Conservation (phyloP, 2,888 invertebrate genomes). For the Himalopsyche anomala region DNA sequence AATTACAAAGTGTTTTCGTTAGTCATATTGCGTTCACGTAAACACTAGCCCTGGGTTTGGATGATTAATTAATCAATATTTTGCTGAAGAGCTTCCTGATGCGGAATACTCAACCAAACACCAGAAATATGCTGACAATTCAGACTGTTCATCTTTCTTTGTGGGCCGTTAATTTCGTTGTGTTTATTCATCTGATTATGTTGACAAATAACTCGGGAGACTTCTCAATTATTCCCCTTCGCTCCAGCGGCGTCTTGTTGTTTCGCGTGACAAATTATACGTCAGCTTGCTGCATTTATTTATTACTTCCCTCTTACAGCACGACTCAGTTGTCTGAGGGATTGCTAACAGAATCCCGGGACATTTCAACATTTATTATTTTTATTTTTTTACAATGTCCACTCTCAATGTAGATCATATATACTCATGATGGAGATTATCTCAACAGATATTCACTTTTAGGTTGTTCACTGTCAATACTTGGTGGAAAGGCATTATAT, state of each 20-base stretch:
- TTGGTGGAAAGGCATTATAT: too few species aligned
- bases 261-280: background rate
- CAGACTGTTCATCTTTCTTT: background rate
- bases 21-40: too few species aligned
- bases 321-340: too few species aligned
- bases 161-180: background rate
- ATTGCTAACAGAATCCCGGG: too few species aligned
- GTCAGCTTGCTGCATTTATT: background rate
- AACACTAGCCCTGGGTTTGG: background rate
- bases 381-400: too few species aligned
- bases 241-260: background rate
- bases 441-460: too few species aligned
- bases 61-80: background rate
- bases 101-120: background rate
- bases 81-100: background rate
- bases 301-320: background rate
- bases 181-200: constrained; percentile 26
- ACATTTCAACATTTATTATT: too few species aligned
- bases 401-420: too few species aligned
- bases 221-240: background rate
- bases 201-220: constrained; percentile 1
- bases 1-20: too few species aligned
- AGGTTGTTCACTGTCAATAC: too few species aligned
- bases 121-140: constrained; percentile 18
- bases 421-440: too few species aligned